A percentile compares a stretch with the other conserved stretches of the same genome.
Conservation (phyloP, 2,113 vertebrate species). For the Mionectes macconnelli region DNA sequence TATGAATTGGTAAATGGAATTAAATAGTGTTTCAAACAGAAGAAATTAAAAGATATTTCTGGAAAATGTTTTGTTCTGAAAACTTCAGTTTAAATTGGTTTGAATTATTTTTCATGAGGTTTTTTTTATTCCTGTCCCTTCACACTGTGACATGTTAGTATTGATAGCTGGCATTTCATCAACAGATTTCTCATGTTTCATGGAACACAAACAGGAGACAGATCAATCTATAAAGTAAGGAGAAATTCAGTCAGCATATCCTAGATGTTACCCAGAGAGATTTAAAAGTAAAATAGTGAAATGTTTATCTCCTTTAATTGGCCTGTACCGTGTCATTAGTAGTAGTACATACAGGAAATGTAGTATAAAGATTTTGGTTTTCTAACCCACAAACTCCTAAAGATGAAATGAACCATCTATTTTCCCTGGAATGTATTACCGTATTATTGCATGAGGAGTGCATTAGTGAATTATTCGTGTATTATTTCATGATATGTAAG, state of each 20-base stretch:
- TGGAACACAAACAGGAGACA: neutral
- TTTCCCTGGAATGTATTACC: neutral
- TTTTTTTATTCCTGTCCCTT: neutral
- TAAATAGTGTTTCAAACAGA: neutral
- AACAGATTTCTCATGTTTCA: neutral
- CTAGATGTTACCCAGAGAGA: neutral
- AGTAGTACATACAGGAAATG: neutral
- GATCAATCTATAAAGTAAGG: neutral
- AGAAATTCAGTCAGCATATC: neutral
- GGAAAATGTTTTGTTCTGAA: neutral
- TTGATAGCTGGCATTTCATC: neutral
- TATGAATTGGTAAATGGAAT: neutral
- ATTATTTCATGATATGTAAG: neutral
- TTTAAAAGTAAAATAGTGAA: neutral
- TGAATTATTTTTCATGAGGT: neutral
- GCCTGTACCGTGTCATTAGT: neutral
- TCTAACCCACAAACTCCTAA: neutral
- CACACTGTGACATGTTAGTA: neutral
- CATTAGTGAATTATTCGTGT: neutral
- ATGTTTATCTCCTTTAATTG: neutral
- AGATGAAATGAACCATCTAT: neutral
- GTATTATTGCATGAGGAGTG: neutral
- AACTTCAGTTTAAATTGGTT: neutral
- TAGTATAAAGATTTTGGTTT: neutral
- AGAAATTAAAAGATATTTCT: neutral